Conservation (phyloP, 1,140 invertebrate genomes). For the Bombus haemorrhoidalis region DNA sequence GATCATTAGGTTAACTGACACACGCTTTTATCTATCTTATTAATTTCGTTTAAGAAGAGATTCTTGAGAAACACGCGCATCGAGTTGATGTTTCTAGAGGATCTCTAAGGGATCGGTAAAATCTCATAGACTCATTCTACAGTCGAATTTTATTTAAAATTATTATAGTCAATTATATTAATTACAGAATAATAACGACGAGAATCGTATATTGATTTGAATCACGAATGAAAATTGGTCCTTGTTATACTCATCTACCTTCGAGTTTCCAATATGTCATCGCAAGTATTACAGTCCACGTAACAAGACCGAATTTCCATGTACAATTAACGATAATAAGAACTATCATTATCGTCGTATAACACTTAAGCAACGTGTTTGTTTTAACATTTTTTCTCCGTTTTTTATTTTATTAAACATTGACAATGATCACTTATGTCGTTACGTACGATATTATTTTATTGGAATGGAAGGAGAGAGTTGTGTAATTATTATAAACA, state of each 20-base stretch:
- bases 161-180: neutral
- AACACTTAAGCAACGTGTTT: neutral
- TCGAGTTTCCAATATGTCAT: neutral
- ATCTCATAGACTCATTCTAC: neutral
- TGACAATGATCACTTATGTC: neutral
- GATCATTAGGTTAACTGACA: neutral
- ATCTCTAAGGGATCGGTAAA: neutral
- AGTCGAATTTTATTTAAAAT: neutral
- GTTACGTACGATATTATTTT: neutral
- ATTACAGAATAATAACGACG: no score
- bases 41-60: neutral
- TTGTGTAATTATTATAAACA: neutral
- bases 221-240: neutral
- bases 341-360: neutral
- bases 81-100: neutral
- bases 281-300: neutral
- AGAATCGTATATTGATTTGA: neutral
- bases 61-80: neutral
- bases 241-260: no score
- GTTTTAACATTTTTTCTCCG: neutral
- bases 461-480: neutral
- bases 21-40: neutral
- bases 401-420: neutral
- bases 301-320: slow-evolving; percentile 33
- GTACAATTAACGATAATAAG: slow-evolving; percentile 19